Evolutionary conservation across 2,113 vertebrate genomes (phyloP).

Genomic region (Antechinus flavipes): DNA sequence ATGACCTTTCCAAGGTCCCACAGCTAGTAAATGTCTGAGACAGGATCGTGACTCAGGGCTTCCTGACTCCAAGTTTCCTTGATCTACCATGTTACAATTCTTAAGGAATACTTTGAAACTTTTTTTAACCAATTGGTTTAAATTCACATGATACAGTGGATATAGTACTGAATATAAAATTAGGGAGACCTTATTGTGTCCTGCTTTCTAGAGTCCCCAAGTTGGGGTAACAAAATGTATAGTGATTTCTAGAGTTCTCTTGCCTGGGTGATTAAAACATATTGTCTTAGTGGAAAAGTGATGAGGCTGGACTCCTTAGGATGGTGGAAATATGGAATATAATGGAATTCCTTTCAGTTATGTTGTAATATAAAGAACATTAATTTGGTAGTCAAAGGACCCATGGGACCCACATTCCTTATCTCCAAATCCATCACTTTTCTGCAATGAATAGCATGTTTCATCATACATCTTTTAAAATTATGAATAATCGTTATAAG

Average conservation of each 20-base stretch:
- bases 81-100: too few relatives aligned
- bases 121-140: background rate
- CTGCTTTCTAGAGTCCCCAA: too few relatives aligned
- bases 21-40: background rate
- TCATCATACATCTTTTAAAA: too few relatives aligned
- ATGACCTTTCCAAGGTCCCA: background rate
- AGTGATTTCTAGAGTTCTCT: too few relatives aligned
- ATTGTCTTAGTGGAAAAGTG: too few relatives aligned
- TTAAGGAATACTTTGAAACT: background rate
- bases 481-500: too few relatives aligned
- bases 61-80: background rate
- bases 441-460: too few relatives aligned
- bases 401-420: too few relatives aligned
- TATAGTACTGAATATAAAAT: background rate
- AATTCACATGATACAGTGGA: background rate
- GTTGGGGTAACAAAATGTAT: too few relatives aligned
- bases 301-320: too few relatives aligned
- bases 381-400: background rate
- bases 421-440: too few relatives aligned
- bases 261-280: too few relatives aligned
- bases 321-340: background rate
- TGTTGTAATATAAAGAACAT: background rate
- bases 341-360: background rate
- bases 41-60: background rate
- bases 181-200: background rate